Evolutionary conservation across 2,797 vertebrate species (phyloP).

Genomic region (Siniperca scherzeri): DNA sequence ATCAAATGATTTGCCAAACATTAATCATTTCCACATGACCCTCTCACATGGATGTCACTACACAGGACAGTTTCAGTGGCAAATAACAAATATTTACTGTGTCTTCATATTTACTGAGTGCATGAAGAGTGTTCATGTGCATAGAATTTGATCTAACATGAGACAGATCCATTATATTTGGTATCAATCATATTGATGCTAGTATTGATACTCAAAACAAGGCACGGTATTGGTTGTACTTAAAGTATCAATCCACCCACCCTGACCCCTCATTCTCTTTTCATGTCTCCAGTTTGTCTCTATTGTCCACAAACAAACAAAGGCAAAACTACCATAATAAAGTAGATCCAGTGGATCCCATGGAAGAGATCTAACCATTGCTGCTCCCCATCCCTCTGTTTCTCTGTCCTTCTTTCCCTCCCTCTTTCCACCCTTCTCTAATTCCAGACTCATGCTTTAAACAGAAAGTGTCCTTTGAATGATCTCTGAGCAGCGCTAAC

Average conservation of each 20-base stretch:
- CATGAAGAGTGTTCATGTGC: not conserved
- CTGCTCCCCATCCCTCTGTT: not conserved
- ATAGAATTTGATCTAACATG: not conserved
- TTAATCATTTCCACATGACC: not conserved
- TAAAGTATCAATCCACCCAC: not conserved
- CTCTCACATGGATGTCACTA: not conserved
- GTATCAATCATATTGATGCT: not conserved
- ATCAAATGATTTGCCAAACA: not conserved
- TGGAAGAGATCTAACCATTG: not conserved
- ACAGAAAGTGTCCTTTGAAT: slow-evolving; percentile 22
- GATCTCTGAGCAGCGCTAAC: slow-evolving; percentile 21
- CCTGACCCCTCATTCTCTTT: not conserved
- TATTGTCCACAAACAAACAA: not conserved
- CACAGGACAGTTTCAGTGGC: not conserved
- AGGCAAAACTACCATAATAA: not conserved
- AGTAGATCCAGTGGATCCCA: slow-evolving; percentile 1
- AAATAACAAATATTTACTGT: not conserved
- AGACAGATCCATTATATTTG: not conserved
- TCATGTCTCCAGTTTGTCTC: not conserved
- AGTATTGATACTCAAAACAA: not conserved
- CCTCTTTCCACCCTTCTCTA: not conserved
- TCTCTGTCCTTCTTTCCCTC: not conserved
- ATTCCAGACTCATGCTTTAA: slow-evolving; percentile 18
- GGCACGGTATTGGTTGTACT: not conserved
- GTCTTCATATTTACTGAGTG: not conserved